A percentile compares a stretch with the other conserved stretches of the same genome.
Evolutionary conservation across 2,888 invertebrate species (phyloP).

Genomic region (Globia sparganii): DNA sequence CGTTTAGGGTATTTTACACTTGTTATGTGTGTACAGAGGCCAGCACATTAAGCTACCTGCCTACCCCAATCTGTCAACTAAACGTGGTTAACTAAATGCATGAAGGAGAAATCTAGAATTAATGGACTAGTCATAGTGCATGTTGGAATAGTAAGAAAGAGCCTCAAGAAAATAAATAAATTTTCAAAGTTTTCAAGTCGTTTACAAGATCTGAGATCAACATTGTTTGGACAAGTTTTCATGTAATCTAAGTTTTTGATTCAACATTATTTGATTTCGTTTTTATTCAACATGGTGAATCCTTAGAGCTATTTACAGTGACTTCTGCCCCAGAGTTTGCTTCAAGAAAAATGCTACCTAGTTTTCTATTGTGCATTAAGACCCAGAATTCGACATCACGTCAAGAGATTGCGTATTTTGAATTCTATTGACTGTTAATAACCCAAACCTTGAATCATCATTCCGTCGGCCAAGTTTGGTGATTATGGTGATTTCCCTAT

Average conservation of each 20-base stretch:
- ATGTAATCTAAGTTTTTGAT: conserved; percentile 46
- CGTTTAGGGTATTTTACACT: neutral
- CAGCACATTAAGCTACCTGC: too few relatives aligned
- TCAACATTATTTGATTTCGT: conserved; percentile 38
- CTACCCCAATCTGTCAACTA: too few relatives aligned
- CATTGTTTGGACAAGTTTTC: conserved; percentile 25
- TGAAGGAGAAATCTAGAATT: neutral
- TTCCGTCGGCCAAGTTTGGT: neutral
- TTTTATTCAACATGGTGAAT: neutral
- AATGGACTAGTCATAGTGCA: neutral
- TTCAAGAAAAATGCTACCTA: neutral
- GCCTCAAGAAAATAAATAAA: neutral
- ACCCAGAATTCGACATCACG: neutral
- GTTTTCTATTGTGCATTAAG: neutral
- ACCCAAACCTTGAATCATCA: neutral
- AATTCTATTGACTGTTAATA: neutral
- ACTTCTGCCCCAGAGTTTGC: neutral
- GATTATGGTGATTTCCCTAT: neutral
- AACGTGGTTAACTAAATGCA: neutral
- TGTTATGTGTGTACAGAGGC: neutral
- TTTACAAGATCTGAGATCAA: conserved; percentile 16
- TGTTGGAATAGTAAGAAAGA: neutral
- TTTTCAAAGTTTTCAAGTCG: conserved; percentile 8
- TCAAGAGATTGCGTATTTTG: neutral
- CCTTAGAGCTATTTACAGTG: neutral